Conservation (phyloP, 1,140 invertebrate genomes). For the Listronotus bonariensis region DNA sequence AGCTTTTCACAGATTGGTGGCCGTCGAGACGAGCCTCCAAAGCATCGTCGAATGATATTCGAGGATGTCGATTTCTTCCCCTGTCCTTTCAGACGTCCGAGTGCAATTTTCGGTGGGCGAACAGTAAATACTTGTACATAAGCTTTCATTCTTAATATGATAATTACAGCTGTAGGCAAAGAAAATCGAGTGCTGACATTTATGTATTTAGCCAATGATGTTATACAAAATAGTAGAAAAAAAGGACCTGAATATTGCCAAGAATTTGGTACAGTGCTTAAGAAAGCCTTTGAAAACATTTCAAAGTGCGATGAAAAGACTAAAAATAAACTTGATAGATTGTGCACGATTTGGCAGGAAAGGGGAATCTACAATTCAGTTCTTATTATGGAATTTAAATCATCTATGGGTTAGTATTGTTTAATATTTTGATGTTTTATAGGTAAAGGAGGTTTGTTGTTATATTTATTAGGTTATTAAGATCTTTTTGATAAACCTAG, state of each 20-base stretch:
- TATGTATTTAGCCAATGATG: constrained; percentile 98
- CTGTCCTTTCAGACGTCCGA: too few relatives aligned
- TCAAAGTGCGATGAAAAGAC: constrained; percentile 77
- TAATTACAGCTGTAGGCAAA: constrained; percentile 85
- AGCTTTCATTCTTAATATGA: too few relatives aligned
- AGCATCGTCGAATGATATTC: too few relatives aligned
- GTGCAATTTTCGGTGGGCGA: too few relatives aligned
- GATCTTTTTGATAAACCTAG: neutral
- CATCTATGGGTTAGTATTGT: constrained; percentile 61
- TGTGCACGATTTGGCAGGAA: constrained; percentile 91
- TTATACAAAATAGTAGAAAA: constrained; percentile 97
- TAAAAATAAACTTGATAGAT: constrained; percentile 75
- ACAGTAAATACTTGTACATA: too few relatives aligned
- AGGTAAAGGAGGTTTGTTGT: constrained; percentile 1
- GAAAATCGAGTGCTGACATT: constrained; percentile 87
- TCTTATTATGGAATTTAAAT: constrained; percentile 75
- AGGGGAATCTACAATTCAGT: constrained; percentile 83
- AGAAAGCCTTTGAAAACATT: constrained; percentile 82
- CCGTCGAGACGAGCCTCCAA: too few relatives aligned
- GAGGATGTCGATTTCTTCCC: too few relatives aligned
- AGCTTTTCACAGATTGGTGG: too few relatives aligned
- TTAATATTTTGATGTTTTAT: constrained; percentile 4
- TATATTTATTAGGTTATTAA: neutral
- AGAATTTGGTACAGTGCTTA: constrained; percentile 77
- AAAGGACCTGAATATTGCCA: constrained; percentile 95